Conservation (phyloP, 2,113 vertebrate genomes). For the Bubo scandiacus region DNA sequence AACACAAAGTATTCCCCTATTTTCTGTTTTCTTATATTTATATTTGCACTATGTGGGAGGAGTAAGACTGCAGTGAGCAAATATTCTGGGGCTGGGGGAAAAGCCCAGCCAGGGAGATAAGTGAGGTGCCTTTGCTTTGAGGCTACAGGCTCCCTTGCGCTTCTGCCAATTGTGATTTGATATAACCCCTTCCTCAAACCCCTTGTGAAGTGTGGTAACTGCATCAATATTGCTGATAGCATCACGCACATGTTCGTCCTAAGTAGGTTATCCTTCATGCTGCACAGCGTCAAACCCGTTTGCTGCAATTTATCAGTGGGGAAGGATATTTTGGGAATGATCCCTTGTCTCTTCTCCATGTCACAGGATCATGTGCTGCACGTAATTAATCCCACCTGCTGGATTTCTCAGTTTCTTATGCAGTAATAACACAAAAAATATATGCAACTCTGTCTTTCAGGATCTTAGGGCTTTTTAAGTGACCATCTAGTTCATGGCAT, state of each 20-base stretch:
- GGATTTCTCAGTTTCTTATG: not conserved
- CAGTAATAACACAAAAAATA: not conserved
- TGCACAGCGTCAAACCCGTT: not conserved
- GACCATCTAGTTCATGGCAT: not conserved
- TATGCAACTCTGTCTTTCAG: not conserved
- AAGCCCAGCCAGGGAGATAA: not conserved
- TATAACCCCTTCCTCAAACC: not conserved
- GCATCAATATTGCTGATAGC: conserved; percentile 27
- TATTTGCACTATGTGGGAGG: fast-evolving
- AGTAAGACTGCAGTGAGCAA: not conserved
- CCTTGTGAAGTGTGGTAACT: not conserved
- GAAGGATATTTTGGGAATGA: conserved; percentile 32
- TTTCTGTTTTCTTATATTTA: not conserved
- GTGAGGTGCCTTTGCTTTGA: not conserved
- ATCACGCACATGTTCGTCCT: not conserved
- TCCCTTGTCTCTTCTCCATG: not conserved
- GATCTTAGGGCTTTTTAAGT: not conserved
- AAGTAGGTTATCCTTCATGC: conserved; percentile 51
- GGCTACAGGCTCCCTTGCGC: fast-evolving
- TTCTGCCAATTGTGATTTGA: not conserved
- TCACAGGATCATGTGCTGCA: not conserved
- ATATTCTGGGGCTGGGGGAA: not conserved
- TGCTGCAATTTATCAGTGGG: conserved; percentile 4
- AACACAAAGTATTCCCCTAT: not conserved
- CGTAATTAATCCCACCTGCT: not conserved